Base-by-base conservation (phyloP, 2,113 vertebrate species). In the Halcyon senegalensis region DNA sequence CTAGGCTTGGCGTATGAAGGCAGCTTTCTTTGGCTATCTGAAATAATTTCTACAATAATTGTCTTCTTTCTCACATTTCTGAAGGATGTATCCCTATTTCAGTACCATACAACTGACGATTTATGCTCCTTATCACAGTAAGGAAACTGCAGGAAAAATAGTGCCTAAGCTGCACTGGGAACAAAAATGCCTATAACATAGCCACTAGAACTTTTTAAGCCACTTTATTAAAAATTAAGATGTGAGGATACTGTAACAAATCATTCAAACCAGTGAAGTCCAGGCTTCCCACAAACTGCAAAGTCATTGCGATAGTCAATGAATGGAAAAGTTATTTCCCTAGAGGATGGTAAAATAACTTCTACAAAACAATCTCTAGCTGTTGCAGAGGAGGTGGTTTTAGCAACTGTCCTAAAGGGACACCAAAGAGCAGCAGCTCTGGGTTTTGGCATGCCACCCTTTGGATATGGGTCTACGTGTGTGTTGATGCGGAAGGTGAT, bases 11-110 rank as follows among this genome's bases (percentile, higher is more conserved):
- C 48, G 64, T 87, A 39, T 0, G 2, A 93, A 87, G 16, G 64
- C 62, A 92, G 46, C 69, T 87, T 92, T 94, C 83, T 94, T 44
- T 18, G 56, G 46, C 77, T 92, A 72, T 60, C 43, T 46, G 89
- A 91, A 97, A 89, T 82, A 78, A 89, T 89, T 96, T 84, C 80
- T 78, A 35, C 44, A 78, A 37, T 84, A 87, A 93, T n/a, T 95
- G 93, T 74, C 87, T 95, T 72, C 51, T 79, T 89, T 82, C 73
- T 84, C 13, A 17, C n/a, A 46, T 56, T 94, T 95, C 78, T 60
- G 73, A 94, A 94, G 69, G 43, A 78, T 81, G 35, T 58, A 75
- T 91, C 39, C 67, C 31, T 16, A 74, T 18, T 25, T 67, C 30
- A 75, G 43, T 56, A 69, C 64, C 64, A 48, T 11, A 21, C 6